Evolutionary conservation across 2,113 vertebrate genomes (phyloP).

Genomic region (Cochlearius cochlearius): DNA sequence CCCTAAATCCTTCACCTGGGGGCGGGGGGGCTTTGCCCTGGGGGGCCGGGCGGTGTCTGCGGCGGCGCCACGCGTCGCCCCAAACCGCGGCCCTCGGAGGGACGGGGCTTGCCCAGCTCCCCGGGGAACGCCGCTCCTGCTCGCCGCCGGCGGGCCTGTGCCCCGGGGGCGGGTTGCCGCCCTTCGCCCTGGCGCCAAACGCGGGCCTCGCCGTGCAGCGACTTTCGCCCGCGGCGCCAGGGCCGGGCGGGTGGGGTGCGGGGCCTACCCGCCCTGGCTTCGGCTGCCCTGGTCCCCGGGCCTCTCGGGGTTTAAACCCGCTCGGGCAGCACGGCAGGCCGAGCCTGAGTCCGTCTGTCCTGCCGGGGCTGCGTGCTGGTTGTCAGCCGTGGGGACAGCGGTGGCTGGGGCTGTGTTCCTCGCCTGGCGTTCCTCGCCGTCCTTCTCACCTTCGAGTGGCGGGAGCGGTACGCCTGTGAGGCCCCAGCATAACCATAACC

Average conservation of each 20-base stretch:
- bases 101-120: not conserved
- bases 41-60: not conserved
- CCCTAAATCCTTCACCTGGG: not conserved
- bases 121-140: not conserved
- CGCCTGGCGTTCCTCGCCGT: not conserved
- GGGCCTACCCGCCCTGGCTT: no score
- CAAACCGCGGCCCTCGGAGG: not conserved
- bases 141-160: not conserved
- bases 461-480: accelerated
- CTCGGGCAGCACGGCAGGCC: not conserved
- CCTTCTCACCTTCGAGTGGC: accelerated
- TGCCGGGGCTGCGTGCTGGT: not conserved
- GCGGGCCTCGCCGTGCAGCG: not conserved
- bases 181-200: no score
- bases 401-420: not conserved
- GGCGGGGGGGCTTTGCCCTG: not conserved
- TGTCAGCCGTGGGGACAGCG: accelerated
- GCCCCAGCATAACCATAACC: accelerated
- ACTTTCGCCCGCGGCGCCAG: not conserved
- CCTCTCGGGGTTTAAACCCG: no score
- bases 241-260: not conserved
- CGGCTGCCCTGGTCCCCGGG: no score
- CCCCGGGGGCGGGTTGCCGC: not conserved
- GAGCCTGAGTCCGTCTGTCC: not conserved
- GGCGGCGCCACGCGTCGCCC: no score